These are phyloP conservation scores for Lysandra coridon DNA, from an alignment of 2,888 invertebrate genomes.

Conservation along the genomic window DNA sequence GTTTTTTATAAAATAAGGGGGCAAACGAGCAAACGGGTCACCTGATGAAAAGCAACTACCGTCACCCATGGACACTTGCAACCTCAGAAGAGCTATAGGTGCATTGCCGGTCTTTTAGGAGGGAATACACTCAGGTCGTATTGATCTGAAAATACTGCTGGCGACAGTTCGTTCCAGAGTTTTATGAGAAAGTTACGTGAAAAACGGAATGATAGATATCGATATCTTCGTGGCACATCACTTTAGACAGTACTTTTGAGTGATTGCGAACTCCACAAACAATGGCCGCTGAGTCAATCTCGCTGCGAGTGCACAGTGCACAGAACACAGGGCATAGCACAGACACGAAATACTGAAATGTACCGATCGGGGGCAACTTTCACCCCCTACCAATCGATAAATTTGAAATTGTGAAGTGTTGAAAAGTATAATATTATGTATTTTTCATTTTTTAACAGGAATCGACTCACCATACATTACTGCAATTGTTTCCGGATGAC, in stretches of 20 bases:
- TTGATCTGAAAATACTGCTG: no score
- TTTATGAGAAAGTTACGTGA: no score
- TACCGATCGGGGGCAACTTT: slow-evolving; percentile 1
- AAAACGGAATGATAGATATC: slow-evolving; percentile 29
- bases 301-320: slow-evolving; percentile 52
- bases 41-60: no score
- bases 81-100: no score
- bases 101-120: no score
- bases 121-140: no score
- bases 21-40: no score
- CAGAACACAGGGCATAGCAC: slow-evolving; percentile 39
- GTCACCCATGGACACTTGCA: no score
- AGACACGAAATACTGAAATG: slow-evolving; percentile 26
- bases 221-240: slow-evolving; percentile 44
- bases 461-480: no score
- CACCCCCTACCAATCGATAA: background rate
- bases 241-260: slow-evolving; percentile 68
- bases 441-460: background rate
- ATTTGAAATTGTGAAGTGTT: background rate
- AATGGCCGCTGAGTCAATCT: slow-evolving; percentile 72
- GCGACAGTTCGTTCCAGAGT: no score
- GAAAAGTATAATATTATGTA: background rate
- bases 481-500: no score
- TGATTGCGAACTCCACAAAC: slow-evolving; percentile 75
- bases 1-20: no score